These are phyloP conservation scores for Cathartes aura DNA, from an alignment of 2,113 vertebrate genomes.

Conservation along the genomic window DNA sequence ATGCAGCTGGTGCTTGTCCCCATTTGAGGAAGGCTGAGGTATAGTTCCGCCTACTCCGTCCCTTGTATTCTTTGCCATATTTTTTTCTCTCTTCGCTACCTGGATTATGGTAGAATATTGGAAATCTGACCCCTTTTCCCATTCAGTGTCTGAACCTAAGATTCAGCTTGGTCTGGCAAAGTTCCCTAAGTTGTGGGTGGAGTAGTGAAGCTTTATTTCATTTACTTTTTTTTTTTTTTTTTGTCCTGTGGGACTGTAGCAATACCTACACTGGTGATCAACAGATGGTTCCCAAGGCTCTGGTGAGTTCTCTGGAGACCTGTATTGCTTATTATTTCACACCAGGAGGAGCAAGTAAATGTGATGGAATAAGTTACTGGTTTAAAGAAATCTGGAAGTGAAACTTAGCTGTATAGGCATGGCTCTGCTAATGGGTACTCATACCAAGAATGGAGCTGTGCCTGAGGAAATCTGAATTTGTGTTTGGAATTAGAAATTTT, in stretches of 20 bases:
- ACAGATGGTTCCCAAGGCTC: not conserved
- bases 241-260: not conserved
- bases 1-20: not conserved
- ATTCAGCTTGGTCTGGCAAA: not conserved
- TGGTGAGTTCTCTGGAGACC: not conserved
- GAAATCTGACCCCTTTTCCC: not conserved
- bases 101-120: not conserved
- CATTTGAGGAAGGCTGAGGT: not conserved
- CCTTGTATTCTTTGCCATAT: not conserved
- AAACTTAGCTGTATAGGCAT: not conserved
- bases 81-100: not conserved
- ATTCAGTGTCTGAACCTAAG: not conserved
- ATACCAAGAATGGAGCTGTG: not conserved
- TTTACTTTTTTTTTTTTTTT: not conserved
- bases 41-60: not conserved
- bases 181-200: fast-evolving
- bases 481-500: not conserved
- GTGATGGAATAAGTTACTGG: not conserved
- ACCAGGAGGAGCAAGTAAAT: not conserved
- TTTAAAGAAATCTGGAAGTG: not conserved
- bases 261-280: not conserved
- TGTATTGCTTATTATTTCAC: not conserved
- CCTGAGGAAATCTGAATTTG: not conserved
- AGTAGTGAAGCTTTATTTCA: not conserved
- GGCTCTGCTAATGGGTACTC: not conserved